A percentile compares a stretch with the other conserved stretches of the same genome.
Evolutionary conservation across 2,888 invertebrate genomes (phyloP).

Genomic region (Embidobia sp.): DNA sequence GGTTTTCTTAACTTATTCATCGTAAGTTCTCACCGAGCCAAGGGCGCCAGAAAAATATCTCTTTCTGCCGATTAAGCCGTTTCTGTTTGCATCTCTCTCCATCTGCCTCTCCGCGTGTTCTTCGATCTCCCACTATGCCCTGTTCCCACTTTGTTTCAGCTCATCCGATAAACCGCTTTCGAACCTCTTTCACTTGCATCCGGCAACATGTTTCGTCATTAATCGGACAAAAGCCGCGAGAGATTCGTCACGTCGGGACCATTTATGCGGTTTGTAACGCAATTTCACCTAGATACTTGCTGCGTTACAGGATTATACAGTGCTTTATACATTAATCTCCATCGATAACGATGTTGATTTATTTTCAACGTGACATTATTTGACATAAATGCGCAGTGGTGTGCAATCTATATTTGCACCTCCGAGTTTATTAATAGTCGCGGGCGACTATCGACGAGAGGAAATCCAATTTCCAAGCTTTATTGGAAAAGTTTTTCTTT

Average conservation of each 20-base stretch:
- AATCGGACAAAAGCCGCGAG: no score
- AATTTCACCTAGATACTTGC: no score
- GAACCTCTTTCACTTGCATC: no score
- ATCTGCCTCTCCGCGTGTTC: conserved; percentile 2
- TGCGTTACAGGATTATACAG: not conserved
- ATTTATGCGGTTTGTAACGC: not conserved
- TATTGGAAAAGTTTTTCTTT: no score
- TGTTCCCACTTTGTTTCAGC: no score
- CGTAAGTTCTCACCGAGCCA: conserved; percentile 43
- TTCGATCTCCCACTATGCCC: not conserved
- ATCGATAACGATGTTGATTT: conserved; percentile 20
- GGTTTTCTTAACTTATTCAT: conserved; percentile 55
- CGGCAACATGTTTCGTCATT: not conserved
- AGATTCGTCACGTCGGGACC: no score
- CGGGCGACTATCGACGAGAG: not conserved
- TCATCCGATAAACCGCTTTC: no score
- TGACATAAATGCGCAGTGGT: conserved; percentile 38
- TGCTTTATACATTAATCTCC: conserved; percentile 7
- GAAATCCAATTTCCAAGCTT: not conserved
- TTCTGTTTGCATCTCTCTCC: conserved; percentile 7
- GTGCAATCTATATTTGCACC: conserved; percentile 23
- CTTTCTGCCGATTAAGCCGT: conserved; percentile 10
- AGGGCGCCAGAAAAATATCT: conserved; percentile 55
- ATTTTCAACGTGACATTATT: conserved; percentile 34
- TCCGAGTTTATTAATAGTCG: conserved; percentile 12